Evolutionary conservation across 2,888 invertebrate species (phyloP).

Genomic region (Ichneumoninae sp.): DNA sequence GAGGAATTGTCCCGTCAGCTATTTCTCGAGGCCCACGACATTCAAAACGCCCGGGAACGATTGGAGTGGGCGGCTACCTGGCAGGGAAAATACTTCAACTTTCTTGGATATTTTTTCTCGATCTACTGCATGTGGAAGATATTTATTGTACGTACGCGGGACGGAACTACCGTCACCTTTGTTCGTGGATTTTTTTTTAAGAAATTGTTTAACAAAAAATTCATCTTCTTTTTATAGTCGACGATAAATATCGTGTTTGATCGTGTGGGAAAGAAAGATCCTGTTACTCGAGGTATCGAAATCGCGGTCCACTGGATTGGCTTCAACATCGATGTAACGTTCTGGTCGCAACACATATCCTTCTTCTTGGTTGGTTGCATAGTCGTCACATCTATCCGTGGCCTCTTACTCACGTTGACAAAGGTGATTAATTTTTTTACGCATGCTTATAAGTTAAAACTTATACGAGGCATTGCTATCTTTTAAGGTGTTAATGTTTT

Average conservation of each 20-base stretch:
- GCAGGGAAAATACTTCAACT: slow-evolving; percentile 99
- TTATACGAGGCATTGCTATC: no score
- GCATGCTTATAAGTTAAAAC: neutral
- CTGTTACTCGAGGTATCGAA: slow-evolving; percentile 98
- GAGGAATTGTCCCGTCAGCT: slow-evolving; percentile 97
- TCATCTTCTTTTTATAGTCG: slow-evolving; percentile 88
- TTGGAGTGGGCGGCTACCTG: slow-evolving; percentile 98
- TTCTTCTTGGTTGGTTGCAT: slow-evolving; percentile 99
- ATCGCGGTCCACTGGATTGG: slow-evolving; percentile 99
- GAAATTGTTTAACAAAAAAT: neutral
- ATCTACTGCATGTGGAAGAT: slow-evolving; percentile 99
- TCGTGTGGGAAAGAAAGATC: slow-evolving; percentile 99
- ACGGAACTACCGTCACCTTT: neutral
- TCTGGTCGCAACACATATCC: slow-evolving; percentile 99
- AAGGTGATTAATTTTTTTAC: slow-evolving; percentile 88
- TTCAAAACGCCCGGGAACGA: slow-evolving; percentile 95
- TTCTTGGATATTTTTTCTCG: slow-evolving; percentile 99
- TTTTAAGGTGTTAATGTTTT: no score
- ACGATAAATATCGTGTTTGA: slow-evolving; percentile 99
- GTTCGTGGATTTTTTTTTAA: neutral
- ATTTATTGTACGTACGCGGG: slow-evolving; percentile 90
- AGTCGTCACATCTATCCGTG: slow-evolving; percentile 98
- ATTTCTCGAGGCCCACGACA: slow-evolving; percentile 98
- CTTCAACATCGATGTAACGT: slow-evolving; percentile 97
- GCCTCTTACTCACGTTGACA: slow-evolving; percentile 97